Conservation (phyloP, 1,140 invertebrate species). For the Homalodisca vitripennis region DNA sequence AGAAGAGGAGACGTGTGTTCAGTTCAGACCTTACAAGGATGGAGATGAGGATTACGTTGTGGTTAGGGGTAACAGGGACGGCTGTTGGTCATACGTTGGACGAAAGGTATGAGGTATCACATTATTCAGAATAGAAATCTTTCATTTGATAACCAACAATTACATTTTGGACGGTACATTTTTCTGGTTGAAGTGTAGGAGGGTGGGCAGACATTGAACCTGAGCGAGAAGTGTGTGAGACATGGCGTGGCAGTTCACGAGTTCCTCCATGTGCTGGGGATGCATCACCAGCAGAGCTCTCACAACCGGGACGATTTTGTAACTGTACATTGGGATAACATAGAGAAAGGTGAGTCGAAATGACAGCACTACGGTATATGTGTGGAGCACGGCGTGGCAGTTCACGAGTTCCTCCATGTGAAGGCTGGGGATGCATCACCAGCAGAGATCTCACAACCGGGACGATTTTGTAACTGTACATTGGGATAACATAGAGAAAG, state of each 20-base stretch:
- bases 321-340: slow-evolving; percentile 61
- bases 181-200: too few relatives aligned
- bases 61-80: slow-evolving; percentile 46
- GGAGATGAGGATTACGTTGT: slow-evolving; percentile 56
- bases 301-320: slow-evolving; percentile 64
- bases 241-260: slow-evolving; percentile 64
- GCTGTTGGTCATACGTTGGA: slow-evolving; percentile 58
- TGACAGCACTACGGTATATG: slow-evolving; percentile 57
- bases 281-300: slow-evolving; percentile 67
- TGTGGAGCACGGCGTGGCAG: slow-evolving; percentile 57
- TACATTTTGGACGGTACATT: too few relatives aligned
- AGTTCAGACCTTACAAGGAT: slow-evolving; percentile 56
- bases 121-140: too few relatives aligned
- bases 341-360: slow-evolving; percentile 58
- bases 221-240: slow-evolving; percentile 55
- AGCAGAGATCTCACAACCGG: slow-evolving; percentile 65
- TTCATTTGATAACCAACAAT: too few relatives aligned
- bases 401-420: slow-evolving; percentile 66
- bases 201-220: slow-evolving; percentile 59
- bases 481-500: slow-evolving; percentile 60
- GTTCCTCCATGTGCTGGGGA: slow-evolving; percentile 63
- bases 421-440: slow-evolving; percentile 61
- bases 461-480: slow-evolving; percentile 62
- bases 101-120: too few relatives aligned
- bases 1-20: slow-evolving; percentile 58